phyloP scores from a whole-genome alignment of 2,888 invertebrate genomes.

The Galeopsomyia nigrocyanea region DNA sequence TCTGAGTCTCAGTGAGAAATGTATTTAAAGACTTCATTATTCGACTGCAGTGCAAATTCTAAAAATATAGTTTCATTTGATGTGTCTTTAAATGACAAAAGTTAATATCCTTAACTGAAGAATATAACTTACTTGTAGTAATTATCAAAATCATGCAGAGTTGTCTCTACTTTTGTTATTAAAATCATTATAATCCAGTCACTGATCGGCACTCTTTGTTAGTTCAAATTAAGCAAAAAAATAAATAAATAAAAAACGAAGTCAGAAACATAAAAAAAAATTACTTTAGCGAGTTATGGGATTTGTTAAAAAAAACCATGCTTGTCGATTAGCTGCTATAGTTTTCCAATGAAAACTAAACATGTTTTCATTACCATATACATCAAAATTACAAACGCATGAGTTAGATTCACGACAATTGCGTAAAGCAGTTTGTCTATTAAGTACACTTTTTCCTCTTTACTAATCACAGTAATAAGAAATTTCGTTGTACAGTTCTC shows the following conservation, averaged over 20 bases:
- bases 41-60: constrained; percentile 58
- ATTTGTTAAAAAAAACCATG: constrained; percentile 39
- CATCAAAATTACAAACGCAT: too few species aligned
- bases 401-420: too few species aligned
- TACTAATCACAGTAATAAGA: constrained; percentile 7
- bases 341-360: too few species aligned
- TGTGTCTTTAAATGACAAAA: constrained; percentile 4
- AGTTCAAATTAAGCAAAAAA: constrained; percentile 30
- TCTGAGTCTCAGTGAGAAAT: constrained; percentile 59
- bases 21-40: constrained; percentile 57
- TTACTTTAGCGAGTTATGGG: background rate
- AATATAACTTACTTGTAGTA: constrained; percentile 38
- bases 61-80: constrained; percentile 50
- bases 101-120: background rate
- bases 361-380: too few species aligned
- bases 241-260: background rate
- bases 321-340: constrained; percentile 48
- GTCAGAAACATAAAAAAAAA: background rate
- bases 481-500: constrained; percentile 8
- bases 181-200: constrained; percentile 9
- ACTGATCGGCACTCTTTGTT: constrained; percentile 36
- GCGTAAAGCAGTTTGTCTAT: too few species aligned
- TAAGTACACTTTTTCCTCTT: background rate
- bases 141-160: constrained; percentile 33
- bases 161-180: constrained; percentile 18